phyloP scores from a whole-genome alignment of 1,140 invertebrate genomes.

The Pseudomyrmex cubaensis region DNA sequence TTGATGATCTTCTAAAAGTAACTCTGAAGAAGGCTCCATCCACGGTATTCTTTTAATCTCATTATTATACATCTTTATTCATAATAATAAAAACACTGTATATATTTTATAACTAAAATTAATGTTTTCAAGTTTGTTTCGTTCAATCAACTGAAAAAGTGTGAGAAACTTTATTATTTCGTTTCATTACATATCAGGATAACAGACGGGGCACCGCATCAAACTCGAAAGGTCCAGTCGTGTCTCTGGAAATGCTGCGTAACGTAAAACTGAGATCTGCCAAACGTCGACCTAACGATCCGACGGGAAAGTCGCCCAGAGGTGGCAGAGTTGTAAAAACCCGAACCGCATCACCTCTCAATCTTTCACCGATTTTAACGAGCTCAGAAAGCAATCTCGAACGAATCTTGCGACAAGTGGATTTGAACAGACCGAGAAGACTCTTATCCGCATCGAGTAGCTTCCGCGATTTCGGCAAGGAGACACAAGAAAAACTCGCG shows the following conservation, averaged over 20 bases:
- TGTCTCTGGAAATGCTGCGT: constrained; percentile 80
- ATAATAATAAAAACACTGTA: no score
- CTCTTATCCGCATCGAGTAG: constrained; percentile 42
- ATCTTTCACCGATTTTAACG: constrained; percentile 71
- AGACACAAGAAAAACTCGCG: constrained; percentile 33
- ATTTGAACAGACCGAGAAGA: constrained; percentile 64
- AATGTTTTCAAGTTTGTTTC: no score
- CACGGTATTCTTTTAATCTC: constrained; percentile 66
- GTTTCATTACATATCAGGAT: constrained; percentile 65
- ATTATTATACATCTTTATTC: no score
- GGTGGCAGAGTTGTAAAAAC: constrained; percentile 66
- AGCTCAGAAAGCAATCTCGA: constrained; percentile 67
- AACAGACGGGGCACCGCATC: constrained; percentile 69
- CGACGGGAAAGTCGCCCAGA: constrained; percentile 71
- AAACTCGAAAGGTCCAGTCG: constrained; percentile 67
- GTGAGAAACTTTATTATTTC: no score
- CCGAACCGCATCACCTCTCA: constrained; percentile 66
- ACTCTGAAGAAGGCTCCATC: constrained; percentile 78
- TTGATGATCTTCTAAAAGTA: constrained; percentile 81
- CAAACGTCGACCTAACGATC: constrained; percentile 67
- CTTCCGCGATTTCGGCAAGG: constrained; percentile 47
- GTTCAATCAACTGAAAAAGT: no score
- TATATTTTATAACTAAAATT: no score
- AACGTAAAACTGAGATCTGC: constrained; percentile 80
- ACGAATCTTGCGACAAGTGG: constrained; percentile 72